phyloP scores from a whole-genome alignment of 2,113 vertebrate genomes.

The Xiphophorus couchianus region DNA sequence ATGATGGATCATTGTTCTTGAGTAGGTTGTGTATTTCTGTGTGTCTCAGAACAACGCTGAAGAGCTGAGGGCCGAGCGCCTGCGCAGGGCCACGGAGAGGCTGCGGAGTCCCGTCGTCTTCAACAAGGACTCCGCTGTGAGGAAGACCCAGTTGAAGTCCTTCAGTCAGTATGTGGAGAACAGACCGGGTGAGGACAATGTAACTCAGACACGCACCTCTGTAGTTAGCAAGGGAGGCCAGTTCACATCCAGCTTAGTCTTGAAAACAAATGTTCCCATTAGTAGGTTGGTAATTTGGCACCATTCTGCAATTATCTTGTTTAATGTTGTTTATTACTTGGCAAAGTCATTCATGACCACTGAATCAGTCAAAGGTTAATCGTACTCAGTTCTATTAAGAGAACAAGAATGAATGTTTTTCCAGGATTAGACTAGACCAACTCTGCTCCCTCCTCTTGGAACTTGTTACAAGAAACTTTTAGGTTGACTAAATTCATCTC shows the following conservation, averaged over 20 bases:
- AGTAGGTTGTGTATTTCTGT: background rate
- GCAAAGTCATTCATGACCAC: too few species aligned
- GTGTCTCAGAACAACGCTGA: slow-evolving; percentile 86
- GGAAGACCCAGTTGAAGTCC: slow-evolving; percentile 97
- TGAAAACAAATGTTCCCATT: background rate
- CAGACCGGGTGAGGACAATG: slow-evolving; percentile 88
- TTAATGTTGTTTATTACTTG: too few species aligned
- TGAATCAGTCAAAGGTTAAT: too few species aligned
- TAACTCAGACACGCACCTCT: slow-evolving; percentile 8
- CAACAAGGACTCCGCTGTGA: slow-evolving; percentile 92
- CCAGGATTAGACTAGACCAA: too few species aligned
- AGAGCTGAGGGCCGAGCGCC: slow-evolving; percentile 87
- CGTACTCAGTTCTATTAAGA: too few species aligned
- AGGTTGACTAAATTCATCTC: too few species aligned
- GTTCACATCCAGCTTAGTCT: slow-evolving; percentile 10
- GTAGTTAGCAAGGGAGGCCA: slow-evolving; percentile 39
- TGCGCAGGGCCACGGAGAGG: slow-evolving; percentile 90
- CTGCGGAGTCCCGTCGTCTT: slow-evolving; percentile 94
- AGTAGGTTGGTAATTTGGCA: too few species aligned
- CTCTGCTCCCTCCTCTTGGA: too few species aligned
- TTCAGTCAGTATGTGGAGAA: slow-evolving; percentile 98
- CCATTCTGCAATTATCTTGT: too few species aligned
- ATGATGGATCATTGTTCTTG: background rate
- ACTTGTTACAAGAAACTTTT: too few species aligned
- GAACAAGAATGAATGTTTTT: too few species aligned